Evolutionary conservation across 2,113 vertebrate genomes (phyloP).

Genomic region (Alectura lathami): DNA sequence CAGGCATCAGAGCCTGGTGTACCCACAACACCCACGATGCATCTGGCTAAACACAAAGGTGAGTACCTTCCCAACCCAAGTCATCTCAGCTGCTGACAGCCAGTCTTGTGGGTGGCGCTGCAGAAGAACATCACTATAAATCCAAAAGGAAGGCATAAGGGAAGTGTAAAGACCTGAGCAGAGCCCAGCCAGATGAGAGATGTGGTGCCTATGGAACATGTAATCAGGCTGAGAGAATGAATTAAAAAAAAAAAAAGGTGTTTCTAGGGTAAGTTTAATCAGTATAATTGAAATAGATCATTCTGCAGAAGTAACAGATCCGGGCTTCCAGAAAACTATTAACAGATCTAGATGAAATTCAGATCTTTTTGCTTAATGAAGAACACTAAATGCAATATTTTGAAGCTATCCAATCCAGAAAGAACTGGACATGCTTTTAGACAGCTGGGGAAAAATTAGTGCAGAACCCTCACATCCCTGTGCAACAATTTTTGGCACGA

Average conservation of each 20-base stretch:
- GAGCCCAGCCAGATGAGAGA: neutral
- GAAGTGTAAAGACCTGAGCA: neutral
- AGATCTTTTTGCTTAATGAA: neutral
- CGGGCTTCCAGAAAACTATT: neutral
- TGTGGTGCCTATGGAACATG: neutral
- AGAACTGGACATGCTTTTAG: neutral
- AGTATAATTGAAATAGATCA: neutral
- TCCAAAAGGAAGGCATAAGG: neutral
- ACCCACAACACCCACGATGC: fast-evolving
- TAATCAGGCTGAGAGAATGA: neutral
- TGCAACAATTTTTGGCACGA: neutral
- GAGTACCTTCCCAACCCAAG: neutral
- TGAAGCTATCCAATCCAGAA: neutral
- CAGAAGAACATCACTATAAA: neutral
- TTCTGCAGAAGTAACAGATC: neutral
- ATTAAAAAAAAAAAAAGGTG: neutral
- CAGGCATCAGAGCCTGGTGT: neutral
- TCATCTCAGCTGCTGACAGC: neutral
- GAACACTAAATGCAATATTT: neutral
- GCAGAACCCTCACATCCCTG: neutral
- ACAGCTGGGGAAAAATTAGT: neutral
- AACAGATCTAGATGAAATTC: neutral
- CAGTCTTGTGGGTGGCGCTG: neutral
- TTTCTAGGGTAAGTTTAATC: neutral
- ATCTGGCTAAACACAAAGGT: neutral